Conservation (phyloP, 1,140 invertebrate genomes). For the Polypedilum vanderplanki region DNA sequence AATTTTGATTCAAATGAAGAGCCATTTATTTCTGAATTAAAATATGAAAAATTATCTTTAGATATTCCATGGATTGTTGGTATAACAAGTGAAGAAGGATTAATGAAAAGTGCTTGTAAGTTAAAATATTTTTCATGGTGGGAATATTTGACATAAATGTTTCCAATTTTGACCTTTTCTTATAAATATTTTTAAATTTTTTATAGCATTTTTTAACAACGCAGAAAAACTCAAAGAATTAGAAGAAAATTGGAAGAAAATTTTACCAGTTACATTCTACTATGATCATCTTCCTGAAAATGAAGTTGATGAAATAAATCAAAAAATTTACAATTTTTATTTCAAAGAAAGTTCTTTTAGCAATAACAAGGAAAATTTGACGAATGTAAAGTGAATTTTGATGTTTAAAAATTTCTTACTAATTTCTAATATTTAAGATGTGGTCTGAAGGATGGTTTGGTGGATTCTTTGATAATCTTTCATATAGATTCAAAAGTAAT, state of each 20-base stretch:
- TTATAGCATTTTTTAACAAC: slow-evolving; percentile 40
- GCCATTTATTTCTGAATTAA: not conserved
- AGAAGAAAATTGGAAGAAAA: slow-evolving; percentile 48
- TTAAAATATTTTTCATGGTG: not conserved
- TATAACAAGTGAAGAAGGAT: slow-evolving; percentile 58
- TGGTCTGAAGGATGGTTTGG: slow-evolving; percentile 63
- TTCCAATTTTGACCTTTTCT: too few species aligned
- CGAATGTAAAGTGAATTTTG: slow-evolving; percentile 47
- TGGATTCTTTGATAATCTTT: slow-evolving; percentile 52
- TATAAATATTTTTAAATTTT: too few species aligned
- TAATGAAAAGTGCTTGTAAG: slow-evolving; percentile 47
- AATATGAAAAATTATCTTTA: slow-evolving; percentile 29
- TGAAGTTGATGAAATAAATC: slow-evolving; percentile 45
- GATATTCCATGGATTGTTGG: slow-evolving; percentile 62
- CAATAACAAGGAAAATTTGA: slow-evolving; percentile 45
- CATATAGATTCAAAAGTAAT: slow-evolving; percentile 42
- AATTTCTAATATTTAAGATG: too few species aligned
- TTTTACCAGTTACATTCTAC: slow-evolving; percentile 54
- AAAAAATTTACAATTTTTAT: slow-evolving; percentile 53
- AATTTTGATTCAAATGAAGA: not conserved
- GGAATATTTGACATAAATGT: too few species aligned
- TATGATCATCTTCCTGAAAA: slow-evolving; percentile 51
- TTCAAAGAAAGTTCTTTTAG: slow-evolving; percentile 46
- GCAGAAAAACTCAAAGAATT: slow-evolving; percentile 47
- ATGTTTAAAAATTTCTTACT: too few species aligned